Base-by-base conservation (phyloP, 2,113 vertebrate genomes). In the Capreolus pygargus region DNA sequence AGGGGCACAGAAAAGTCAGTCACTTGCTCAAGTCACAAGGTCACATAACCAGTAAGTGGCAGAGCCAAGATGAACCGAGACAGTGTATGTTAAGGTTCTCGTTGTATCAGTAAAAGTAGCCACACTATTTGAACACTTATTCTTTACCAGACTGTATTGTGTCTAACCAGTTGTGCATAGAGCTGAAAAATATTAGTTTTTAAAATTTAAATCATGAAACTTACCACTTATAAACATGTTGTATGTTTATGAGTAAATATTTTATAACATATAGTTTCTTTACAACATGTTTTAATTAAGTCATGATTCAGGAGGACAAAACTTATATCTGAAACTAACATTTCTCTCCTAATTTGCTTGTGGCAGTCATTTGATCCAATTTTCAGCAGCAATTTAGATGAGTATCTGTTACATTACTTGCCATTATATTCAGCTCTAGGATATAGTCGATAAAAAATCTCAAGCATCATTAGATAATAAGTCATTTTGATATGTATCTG, bases 341-440 rank as follows among this genome's bases (percentile, higher is more conserved):
- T 98, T 98, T 98, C 74, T 97, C 91, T 94, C 61, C 45, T 95
- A 97, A 94, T 97, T 97, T 81, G 70, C 79, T 90, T 97, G 45
- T 97, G 95, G 60, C 50, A 97, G 54, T 78, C 86, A 98, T 96
- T 97, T 98, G 45, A 86, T 97, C 45, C 97, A 97, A 97, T 98
- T 98, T 98, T 97, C 88, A 98, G 94, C 10, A 98, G 89, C 97
- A 97, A 96, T 93, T 94, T 95, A 97, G 88, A 94, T 89, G 97
- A 97, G 7, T 52, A 97, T 96, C 95, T 97, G 45, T 60, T 94
- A 52, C 9, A 60, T 47, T 96, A 67, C 92, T 96, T 97, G 64
- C 25, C 83, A 84, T 94, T 95, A 47, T 94, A 58, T 89, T 94
- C 45, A 92, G 64, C 64, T 91, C 55, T 89, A 76, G 55, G 67